A percentile compares a stretch with the other conserved stretches of the same genome.
Conservation (phyloP, 53 echinoderm and acorn worm species). For the Glandiceps talaboti region DNA sequence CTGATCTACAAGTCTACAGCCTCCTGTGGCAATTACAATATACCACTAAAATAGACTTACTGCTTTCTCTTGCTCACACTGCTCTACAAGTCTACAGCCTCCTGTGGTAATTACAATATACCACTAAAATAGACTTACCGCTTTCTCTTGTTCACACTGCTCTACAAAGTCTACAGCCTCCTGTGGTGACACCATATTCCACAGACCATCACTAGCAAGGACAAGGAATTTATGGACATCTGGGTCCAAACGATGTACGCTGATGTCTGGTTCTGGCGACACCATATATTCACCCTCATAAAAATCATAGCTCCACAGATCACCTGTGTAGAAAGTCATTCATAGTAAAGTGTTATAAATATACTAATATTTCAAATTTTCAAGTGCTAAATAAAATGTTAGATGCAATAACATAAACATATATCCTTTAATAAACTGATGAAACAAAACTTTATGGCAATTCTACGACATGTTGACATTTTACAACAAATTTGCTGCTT, state of each 20-base stretch:
- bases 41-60: too few species aligned
- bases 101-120: too few species aligned
- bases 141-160: conserved; percentile 28
- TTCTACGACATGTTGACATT: too few species aligned
- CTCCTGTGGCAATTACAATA: too few species aligned
- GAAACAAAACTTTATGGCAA: too few species aligned
- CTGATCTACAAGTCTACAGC: too few species aligned
- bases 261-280: conserved; percentile 80
- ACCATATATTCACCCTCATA: conserved; percentile 63
- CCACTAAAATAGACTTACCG: too few species aligned
- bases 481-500: too few species aligned
- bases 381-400: neutral
- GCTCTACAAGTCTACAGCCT: too few species aligned
- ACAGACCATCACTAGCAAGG: conserved; percentile 79
- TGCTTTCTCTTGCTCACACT: too few species aligned
- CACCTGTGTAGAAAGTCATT: conserved; percentile 61
- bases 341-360: too few species aligned
- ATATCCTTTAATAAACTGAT: neutral
- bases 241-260: conserved; percentile 54
- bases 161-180: conserved; percentile 57
- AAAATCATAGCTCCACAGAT: conserved; percentile 93
- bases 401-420: neutral
- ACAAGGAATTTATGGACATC: conserved; percentile 61
- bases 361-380: too few species aligned
- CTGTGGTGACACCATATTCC: conserved; percentile 83